Percentiles rank a stretch among this genome's conserved stretches.
Evolutionary conservation across 2,797 vertebrate genomes (phyloP).

Genomic region (Aythya fuligula): DNA sequence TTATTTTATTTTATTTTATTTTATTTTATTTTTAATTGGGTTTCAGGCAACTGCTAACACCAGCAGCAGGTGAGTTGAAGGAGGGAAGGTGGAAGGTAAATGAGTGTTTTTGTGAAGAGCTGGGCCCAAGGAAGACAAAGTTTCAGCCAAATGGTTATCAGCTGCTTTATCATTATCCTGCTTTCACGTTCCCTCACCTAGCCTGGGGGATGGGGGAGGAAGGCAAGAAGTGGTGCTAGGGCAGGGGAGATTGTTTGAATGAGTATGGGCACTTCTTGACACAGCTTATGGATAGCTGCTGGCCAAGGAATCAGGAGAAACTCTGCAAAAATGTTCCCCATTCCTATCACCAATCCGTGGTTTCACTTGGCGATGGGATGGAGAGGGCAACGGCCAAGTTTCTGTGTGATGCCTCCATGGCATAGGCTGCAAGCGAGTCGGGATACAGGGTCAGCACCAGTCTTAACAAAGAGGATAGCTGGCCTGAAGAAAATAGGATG

Average conservation of each 20-base stretch:
- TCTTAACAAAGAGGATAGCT: background rate
- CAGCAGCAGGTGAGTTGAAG: rapidly evolving
- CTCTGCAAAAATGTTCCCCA: background rate
- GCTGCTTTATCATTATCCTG: too few species aligned
- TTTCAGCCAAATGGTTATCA: background rate
- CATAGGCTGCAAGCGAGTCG: background rate
- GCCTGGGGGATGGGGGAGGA: background rate
- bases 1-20: too few species aligned
- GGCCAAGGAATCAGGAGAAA: background rate
- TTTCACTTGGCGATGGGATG: background rate
- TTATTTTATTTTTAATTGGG: rapidly evolving
- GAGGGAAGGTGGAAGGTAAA: background rate
- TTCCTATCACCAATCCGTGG: rapidly evolving
- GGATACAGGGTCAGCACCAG: background rate
- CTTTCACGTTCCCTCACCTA: too few species aligned
- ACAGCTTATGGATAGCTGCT: background rate
- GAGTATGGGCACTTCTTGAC: background rate
- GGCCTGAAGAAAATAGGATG: background rate
- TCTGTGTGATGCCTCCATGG: rapidly evolving
- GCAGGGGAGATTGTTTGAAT: too few species aligned
- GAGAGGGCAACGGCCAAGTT: rapidly evolving
- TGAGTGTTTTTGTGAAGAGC: background rate
- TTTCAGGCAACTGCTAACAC: background rate
- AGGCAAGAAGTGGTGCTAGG: background rate
- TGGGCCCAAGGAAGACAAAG: too few species aligned